A percentile compares a stretch with the other conserved stretches of the same genome.
Evolutionary conservation across 2,797 vertebrate genomes (phyloP).

Genomic region (Nannoperca obscura): DNA sequence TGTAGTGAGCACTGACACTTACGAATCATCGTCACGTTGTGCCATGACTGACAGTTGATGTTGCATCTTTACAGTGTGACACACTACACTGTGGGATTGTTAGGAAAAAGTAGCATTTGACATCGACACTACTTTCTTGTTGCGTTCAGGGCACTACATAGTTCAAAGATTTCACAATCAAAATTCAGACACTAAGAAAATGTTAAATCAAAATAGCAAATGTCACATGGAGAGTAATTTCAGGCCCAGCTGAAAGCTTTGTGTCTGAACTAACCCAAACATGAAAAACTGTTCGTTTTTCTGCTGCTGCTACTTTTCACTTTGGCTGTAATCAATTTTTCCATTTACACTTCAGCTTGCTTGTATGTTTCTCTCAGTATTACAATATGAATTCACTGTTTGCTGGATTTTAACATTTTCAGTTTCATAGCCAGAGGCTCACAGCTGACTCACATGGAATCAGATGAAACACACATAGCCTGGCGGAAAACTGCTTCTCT

Average conservation of each 20-base stretch:
- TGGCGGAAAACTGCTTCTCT: background rate
- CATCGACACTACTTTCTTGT: too few relatives aligned
- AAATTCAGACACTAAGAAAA: background rate
- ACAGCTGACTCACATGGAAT: background rate
- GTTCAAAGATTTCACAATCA: too few relatives aligned
- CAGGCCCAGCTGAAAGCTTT: background rate
- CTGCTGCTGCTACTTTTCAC: background rate
- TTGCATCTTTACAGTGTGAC: too few relatives aligned
- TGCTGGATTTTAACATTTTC: background rate
- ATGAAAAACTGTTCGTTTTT: background rate
- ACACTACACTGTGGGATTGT: too few relatives aligned
- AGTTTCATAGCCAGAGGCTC: background rate
- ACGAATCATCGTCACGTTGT: too few relatives aligned
- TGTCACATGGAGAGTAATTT: background rate
- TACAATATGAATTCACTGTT: background rate
- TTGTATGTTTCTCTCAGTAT: background rate
- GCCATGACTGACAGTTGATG: too few relatives aligned
- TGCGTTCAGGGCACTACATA: too few relatives aligned
- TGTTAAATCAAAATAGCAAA: background rate
- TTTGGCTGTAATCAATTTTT: background rate
- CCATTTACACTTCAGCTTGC: background rate
- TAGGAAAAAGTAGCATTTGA: too few relatives aligned
- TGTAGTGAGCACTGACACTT: too few relatives aligned
- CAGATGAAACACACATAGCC: background rate
- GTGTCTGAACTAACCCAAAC: too few relatives aligned